phyloP scores from a whole-genome alignment of 2,888 invertebrate genomes.

The Mayetiola destructor region DNA sequence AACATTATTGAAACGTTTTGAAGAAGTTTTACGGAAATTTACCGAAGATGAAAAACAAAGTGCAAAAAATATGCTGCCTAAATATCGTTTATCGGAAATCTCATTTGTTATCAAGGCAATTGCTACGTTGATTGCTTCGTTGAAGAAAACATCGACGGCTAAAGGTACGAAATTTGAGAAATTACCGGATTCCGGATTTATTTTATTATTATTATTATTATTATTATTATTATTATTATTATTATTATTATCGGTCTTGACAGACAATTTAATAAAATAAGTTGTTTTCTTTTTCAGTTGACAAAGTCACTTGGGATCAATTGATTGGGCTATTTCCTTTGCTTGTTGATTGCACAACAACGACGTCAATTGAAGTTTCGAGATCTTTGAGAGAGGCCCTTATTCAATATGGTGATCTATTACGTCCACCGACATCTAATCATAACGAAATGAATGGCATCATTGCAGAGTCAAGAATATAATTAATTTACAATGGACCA shows the following conservation, averaged over 20 bases:
- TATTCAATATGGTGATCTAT: conserved; percentile 70
- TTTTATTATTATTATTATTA: no score
- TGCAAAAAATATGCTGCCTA: conserved; percentile 69
- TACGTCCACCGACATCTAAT: conserved; percentile 49
- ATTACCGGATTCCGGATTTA: no score
- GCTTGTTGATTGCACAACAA: conserved; percentile 73
- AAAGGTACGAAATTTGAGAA: conserved; percentile 46
- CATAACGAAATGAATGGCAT: neutral
- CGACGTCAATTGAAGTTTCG: conserved; percentile 64
- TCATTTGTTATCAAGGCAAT: conserved; percentile 91
- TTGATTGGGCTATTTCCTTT: conserved; percentile 80
- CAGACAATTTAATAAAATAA: neutral
- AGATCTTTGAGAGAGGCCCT: conserved; percentile 69
- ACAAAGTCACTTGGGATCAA: conserved; percentile 83
- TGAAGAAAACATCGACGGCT: conserved; percentile 79
- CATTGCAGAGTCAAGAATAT: no score
- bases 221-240: no score
- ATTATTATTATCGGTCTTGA: no score
- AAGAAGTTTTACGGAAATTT: conserved; percentile 80
- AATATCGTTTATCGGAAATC: conserved; percentile 82
- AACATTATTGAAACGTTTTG: conserved; percentile 81
- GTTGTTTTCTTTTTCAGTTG: conserved; percentile 45
- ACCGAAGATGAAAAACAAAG: conserved; percentile 70
- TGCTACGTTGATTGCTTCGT: conserved; percentile 76
- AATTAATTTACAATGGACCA: no score